phyloP scores from a whole-genome alignment of 1,140 invertebrate genomes.

The Aleiodes sp. region DNA sequence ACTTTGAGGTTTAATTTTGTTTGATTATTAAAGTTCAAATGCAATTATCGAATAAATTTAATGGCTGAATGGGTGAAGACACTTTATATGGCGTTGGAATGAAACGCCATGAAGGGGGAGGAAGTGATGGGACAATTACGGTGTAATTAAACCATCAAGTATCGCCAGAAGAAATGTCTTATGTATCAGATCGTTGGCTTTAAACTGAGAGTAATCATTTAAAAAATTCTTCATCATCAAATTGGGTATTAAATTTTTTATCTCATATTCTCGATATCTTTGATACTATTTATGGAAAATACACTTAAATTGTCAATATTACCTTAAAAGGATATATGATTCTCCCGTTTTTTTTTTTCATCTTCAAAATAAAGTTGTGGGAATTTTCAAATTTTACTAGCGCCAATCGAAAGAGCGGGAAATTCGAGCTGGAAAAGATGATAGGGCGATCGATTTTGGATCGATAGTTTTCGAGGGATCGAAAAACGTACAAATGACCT shows the following conservation, averaged over 20 bases:
- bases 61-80: neutral
- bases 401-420: too few relatives aligned
- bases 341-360: too few relatives aligned
- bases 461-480: too few relatives aligned
- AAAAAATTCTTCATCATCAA: neutral
- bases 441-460: too few relatives aligned
- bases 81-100: constrained; percentile 12
- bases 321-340: too few relatives aligned
- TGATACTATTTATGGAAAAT: too few relatives aligned
- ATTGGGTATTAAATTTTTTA: neutral
- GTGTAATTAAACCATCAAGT: constrained; percentile 41
- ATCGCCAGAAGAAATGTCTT: neutral
- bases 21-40: neutral
- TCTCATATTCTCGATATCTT: too few relatives aligned
- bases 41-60: neutral
- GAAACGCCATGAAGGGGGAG: constrained; percentile 5
- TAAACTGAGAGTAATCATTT: neutral
- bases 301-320: too few relatives aligned
- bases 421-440: too few relatives aligned
- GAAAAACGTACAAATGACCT: too few relatives aligned
- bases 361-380: too few relatives aligned
- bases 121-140: constrained; percentile 40
- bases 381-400: too few relatives aligned
- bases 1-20: neutral
- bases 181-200: neutral